A percentile compares a stretch with the other conserved stretches of the same genome.
phyloP scores from a whole-genome alignment of 2,797 vertebrate genomes.

The Diplodus sargus region DNA sequence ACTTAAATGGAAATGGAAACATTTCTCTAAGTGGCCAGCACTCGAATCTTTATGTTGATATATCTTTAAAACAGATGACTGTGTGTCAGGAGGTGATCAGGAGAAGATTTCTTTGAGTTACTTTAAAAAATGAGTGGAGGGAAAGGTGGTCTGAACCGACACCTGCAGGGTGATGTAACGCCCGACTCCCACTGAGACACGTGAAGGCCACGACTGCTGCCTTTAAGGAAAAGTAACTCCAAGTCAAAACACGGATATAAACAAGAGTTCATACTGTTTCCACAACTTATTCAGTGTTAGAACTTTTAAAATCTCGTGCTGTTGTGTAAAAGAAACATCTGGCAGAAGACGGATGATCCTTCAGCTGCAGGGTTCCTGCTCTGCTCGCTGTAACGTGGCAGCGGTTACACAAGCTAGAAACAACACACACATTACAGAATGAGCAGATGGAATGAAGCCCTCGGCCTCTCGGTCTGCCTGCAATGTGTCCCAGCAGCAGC shows the following conservation, averaged over 20 bases:
- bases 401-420: constrained; percentile 73
- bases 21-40: too few relatives aligned
- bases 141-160: constrained; percentile 26
- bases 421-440: constrained; percentile 56
- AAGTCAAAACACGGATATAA: not conserved
- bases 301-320: not conserved
- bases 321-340: constrained; percentile 62
- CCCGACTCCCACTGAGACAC: not conserved
- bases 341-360: constrained; percentile 41
- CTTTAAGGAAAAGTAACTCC: not conserved
- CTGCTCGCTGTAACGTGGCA: constrained; percentile 75
- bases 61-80: not conserved
- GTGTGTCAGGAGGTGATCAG: not conserved
- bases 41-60: not conserved
- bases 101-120: not conserved
- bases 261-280: not conserved
- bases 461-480: constrained; percentile 29
- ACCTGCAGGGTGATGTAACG: constrained; percentile 16
- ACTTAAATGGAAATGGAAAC: not conserved
- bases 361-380: constrained; percentile 33
- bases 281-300: not conserved
- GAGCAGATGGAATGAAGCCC: constrained; percentile 54
- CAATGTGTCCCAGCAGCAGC: constrained; percentile 9
- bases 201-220: not conserved
- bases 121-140: not conserved